phyloP scores from a whole-genome alignment of 2,888 invertebrate genomes.

The Aleiodes alternator region DNA sequence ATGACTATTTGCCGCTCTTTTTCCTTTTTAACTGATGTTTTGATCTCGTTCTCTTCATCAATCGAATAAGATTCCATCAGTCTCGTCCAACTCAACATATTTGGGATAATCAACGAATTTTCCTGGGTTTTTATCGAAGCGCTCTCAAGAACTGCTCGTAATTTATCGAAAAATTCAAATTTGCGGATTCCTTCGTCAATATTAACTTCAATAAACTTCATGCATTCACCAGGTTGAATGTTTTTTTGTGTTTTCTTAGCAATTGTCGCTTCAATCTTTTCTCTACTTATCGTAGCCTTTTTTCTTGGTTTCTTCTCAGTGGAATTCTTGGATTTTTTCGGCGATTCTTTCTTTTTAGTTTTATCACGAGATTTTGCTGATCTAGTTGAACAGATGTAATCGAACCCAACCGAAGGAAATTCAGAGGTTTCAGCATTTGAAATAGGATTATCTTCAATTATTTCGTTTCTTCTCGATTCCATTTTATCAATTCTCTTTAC shows the following conservation, averaged over 20 bases:
- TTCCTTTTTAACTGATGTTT: slow-evolving; percentile 48
- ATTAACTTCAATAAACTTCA: slow-evolving; percentile 65
- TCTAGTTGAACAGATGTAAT: no score
- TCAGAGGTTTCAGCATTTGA: no score
- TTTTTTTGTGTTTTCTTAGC: slow-evolving; percentile 58
- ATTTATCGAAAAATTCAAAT: slow-evolving; percentile 56
- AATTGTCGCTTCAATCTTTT: slow-evolving; percentile 61
- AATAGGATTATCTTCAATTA: no score
- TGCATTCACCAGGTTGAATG: slow-evolving; percentile 64
- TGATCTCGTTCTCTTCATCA: slow-evolving; percentile 61
- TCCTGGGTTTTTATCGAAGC: slow-evolving; percentile 66
- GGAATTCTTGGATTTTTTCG: no score
- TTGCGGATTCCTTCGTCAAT: slow-evolving; percentile 61
- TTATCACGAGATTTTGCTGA: no score
- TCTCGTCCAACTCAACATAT: slow-evolving; percentile 75
- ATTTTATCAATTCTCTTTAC: no score
- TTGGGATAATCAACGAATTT: slow-evolving; percentile 68
- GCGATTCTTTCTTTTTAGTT: no score
- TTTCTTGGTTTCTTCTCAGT: neutral
- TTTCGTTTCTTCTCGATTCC: no score
- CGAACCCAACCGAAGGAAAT: no score
- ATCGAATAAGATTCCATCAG: slow-evolving; percentile 62
- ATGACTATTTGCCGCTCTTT: slow-evolving; percentile 70
- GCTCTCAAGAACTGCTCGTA: slow-evolving; percentile 65
- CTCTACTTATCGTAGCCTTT: slow-evolving; percentile 33